Evolutionary conservation across 2,888 invertebrate species (phyloP), one percentile per base, ranked within the genome.

Genomic region (Trimorus sp.): DNA sequence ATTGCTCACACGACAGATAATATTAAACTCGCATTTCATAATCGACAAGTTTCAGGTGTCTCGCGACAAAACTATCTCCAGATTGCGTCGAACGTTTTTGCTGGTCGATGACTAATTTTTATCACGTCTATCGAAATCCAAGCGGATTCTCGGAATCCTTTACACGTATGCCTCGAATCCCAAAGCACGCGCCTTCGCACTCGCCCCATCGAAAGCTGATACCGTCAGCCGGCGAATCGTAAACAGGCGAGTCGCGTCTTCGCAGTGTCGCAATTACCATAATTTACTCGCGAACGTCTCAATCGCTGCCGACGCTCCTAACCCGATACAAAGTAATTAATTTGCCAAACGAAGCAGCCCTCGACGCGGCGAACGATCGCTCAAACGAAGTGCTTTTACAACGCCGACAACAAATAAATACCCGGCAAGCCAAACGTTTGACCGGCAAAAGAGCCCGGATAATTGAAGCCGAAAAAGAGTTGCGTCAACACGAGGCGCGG

Each of bases 301-400:
- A 65, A 65, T 74, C 65, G 56, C 51, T 58, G 49, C 58, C 59
- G 48, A 14, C 63, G 16, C 58, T 16, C 36, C 16, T 49, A 65
- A 65, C n/a, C 26, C 40, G 58, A 65, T 45, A 74, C 74, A 74
- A 74, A 65, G 49, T 74, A 65, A 74, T 74, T 74, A 74, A 74
- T 74, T 65, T 42, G 49, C 26, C 74, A 74, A 74, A 74, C 60
- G 60, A 68, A 76, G 51, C 53, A 68, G 59, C 59, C 49, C 56
- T 74, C 26, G 40, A 56, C 8, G 16, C 60, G 53, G 15, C 15
- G 42, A n/a, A 48, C 66, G 59, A 74, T 74, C 74, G 59, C 9
- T 66, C 51, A 66, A 74, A 74, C 66, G 36, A 74, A 74, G 74
- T 58, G 66, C 49, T 42, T 65, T 59, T 59, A n/a, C 49, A 12